These are phyloP conservation scores for Nasonia oneida DNA, from an alignment of 2,888 invertebrate genomes.

Conservation along the genomic window DNA sequence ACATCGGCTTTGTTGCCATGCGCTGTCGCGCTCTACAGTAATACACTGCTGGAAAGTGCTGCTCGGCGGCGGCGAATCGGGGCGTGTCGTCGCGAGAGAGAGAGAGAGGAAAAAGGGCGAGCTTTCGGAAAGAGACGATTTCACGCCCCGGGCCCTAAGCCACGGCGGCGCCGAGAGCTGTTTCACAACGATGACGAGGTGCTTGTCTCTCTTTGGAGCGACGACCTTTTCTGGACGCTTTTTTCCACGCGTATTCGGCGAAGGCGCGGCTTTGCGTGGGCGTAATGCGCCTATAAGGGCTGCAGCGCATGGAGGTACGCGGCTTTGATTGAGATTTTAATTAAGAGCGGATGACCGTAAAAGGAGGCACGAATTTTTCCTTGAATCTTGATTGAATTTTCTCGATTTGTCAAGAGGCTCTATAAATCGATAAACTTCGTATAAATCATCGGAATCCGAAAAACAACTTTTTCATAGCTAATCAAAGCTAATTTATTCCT, in stretches of 20 bases:
- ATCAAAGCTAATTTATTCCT: no score
- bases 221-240: slow-evolving; percentile 20
- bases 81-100: slow-evolving; percentile 1
- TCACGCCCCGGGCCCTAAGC: slow-evolving; percentile 19
- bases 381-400: no score
- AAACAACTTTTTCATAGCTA: no score
- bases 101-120: background rate
- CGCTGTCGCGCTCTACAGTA: slow-evolving; percentile 27
- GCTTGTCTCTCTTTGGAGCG: slow-evolving; percentile 10
- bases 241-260: no score
- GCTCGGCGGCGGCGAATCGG: slow-evolving; percentile 43
- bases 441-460: no score
- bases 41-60: slow-evolving; percentile 3
- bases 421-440: no score
- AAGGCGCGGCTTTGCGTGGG: no score
- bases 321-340: background rate
- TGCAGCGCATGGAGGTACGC: background rate
- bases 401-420: no score
- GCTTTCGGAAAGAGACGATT: slow-evolving; percentile 16
- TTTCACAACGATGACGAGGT: slow-evolving; percentile 45
- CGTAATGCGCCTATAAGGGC: no score
- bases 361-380: no score
- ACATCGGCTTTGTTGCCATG: slow-evolving; percentile 23
- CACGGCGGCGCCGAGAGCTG: background rate
- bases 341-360: no score